phyloP scores from a whole-genome alignment of 2,113 vertebrate genomes.

The Myotis yumanensis region DNA sequence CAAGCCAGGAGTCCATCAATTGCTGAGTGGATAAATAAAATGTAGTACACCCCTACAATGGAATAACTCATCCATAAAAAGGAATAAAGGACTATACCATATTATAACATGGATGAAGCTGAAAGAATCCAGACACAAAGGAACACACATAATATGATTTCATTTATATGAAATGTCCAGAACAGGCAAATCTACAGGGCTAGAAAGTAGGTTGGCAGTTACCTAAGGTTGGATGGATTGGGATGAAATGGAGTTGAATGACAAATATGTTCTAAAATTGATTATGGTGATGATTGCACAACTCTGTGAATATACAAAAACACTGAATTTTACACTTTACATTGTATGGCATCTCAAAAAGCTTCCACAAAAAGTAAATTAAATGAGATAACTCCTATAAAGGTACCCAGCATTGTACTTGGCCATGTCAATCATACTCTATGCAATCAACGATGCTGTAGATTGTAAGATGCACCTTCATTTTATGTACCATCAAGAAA shows the following conservation, averaged over 20 bases:
- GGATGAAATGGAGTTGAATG: neutral
- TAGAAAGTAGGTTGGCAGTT: neutral
- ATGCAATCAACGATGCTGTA: neutral
- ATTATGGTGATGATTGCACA: neutral
- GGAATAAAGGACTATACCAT: neutral
- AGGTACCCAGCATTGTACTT: neutral
- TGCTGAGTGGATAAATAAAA: neutral
- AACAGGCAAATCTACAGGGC: neutral
- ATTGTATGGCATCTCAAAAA: neutral
- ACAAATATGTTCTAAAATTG: neutral
- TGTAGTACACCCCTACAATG: neutral
- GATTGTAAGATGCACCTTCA: constrained; percentile 2
- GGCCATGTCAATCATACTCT: neutral
- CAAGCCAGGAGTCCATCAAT: neutral
- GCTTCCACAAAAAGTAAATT: neutral
- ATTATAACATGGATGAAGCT: neutral
- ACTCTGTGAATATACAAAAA: neutral
- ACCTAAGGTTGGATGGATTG: neutral
- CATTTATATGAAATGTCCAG: neutral
- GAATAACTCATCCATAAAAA: neutral
- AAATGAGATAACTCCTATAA: neutral
- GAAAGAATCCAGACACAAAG: neutral
- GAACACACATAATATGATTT: neutral
- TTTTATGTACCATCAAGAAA: constrained; percentile 30
- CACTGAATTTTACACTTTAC: neutral